Conservation (phyloP, 1,140 invertebrate genomes). For the Drosophila kohkoa region DNA sequence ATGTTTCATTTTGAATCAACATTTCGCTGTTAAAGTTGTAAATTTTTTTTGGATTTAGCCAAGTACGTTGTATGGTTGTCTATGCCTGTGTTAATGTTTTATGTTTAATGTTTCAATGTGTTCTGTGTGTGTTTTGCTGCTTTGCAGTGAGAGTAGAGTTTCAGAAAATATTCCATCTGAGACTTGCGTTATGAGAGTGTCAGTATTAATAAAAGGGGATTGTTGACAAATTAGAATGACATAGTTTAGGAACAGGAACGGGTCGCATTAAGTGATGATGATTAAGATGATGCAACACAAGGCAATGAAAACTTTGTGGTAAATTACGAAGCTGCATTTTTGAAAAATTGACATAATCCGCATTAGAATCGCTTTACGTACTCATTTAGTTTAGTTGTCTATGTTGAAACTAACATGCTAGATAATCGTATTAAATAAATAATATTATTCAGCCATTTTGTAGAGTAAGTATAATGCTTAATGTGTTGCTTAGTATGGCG, state of each 20-base stretch:
- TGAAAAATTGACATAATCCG: conserved; percentile 63
- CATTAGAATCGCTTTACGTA: conserved; percentile 25
- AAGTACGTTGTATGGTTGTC: conserved; percentile 67
- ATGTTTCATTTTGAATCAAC: conserved; percentile 53
- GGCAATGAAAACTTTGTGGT: conserved; percentile 37
- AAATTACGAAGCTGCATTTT: conserved; percentile 27
- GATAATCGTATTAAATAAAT: conserved; percentile 34
- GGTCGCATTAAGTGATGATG: conserved; percentile 40
- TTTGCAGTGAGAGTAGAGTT: conserved; percentile 68
- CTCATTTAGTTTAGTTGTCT: too few species aligned
- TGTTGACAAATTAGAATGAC: conserved; percentile 50
- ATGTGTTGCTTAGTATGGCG: conserved; percentile 42
- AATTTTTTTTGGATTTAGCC: conserved; percentile 60
- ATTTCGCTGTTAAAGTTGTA: conserved; percentile 59
- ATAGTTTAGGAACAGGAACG: conserved; percentile 68
- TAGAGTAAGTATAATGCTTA: conserved; percentile 24
- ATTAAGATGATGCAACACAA: conserved; percentile 29
- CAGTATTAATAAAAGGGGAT: conserved; percentile 17
- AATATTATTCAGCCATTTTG: conserved; percentile 36
- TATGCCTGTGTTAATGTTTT: conserved; percentile 33
- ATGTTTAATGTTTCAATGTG: conserved; percentile 4
- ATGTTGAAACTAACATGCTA: conserved; percentile 23
- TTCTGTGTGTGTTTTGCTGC: conserved; percentile 48
- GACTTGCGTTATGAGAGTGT: conserved; percentile 31
- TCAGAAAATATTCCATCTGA: conserved; percentile 68